Base-by-base conservation (phyloP, 2,113 vertebrate species). In the Hemiscyllium ocellatum region DNA sequence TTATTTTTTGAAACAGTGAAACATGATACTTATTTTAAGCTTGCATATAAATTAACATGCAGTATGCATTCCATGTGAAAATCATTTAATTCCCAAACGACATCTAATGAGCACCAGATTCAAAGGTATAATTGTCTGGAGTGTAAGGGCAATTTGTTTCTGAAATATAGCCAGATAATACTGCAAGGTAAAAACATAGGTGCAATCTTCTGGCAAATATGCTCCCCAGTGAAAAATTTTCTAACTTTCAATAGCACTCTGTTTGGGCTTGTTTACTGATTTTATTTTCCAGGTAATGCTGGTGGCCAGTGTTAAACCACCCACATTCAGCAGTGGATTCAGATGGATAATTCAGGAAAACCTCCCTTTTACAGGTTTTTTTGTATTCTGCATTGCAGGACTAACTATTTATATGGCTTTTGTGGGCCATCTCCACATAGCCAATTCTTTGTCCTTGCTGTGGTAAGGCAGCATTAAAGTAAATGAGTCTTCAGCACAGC, bases 161-260 rank as follows among this genome's bases (percentile, higher is more conserved):
- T 93, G 61, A 93, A 93, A 93, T 93, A 66, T 37, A 93, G 89
- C 89, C 89, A 93, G 33, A 66, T 93, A 68, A 93, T 17, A 68
- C 33, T 93, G 50, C 6, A 66, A 66, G 80, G 10, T 66, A 65
- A 91, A 91, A 91, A 66, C 61, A 33, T 90, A 91, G 61, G 33
- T 66, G 65, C 89, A 93, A 93, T 91, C 56, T 91, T 66, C 89
- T 66, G 29, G 52, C 89, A 65, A 61, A 61, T 91, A 66, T 91
- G 26, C 37, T 6, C 61, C 61, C 33, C 13, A 37, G 89, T 93
- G 65, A 66, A 22, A 37, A 66, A 33, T 66, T 37, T 93, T 37
- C 56, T 20, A 66, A 93, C 33, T 93, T 68, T 93, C 89, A 93
- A 93, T 93, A 65, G 33, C 65, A 68, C 61, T 93, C 89, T 93